phyloP scores from a whole-genome alignment of 2,888 invertebrate genomes.

The Macrophya alboannulata region DNA sequence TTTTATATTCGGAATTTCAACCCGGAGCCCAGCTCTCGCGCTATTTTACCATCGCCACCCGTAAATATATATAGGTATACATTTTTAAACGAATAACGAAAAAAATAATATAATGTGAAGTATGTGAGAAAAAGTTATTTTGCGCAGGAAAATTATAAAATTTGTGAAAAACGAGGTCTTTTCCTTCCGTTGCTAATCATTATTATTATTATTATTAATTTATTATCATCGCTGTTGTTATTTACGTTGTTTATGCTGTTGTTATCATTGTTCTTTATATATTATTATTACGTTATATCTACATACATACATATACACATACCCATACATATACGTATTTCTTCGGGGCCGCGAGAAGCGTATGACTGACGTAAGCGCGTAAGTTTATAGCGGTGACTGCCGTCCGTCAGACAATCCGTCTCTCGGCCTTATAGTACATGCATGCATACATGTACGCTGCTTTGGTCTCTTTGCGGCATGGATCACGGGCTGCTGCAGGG shows the following conservation, averaged over 20 bases:
- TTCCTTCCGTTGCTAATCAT: not conserved
- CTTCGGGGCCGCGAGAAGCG: constrained; percentile 60
- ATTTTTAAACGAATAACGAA: not conserved
- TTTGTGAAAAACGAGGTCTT: not conserved
- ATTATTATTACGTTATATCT: constrained; percentile 6
- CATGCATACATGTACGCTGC: not conserved
- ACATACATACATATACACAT: not conserved
- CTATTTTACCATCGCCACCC: too few species aligned
- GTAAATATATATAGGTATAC: too few species aligned
- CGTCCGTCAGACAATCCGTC: constrained; percentile 33
- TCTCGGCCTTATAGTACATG: not conserved
- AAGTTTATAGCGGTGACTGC: constrained; percentile 77
- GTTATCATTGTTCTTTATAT: not conserved
- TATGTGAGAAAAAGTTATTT: not conserved
- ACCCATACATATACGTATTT: constrained; percentile 36
- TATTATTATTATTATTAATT: not conserved
- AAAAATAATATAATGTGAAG: not conserved
- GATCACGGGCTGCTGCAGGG: not conserved
- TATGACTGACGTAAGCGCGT: constrained; percentile 74
- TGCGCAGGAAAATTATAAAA: not conserved
- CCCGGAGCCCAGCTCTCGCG: too few species aligned
- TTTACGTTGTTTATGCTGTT: not conserved
- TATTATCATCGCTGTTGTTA: not conserved
- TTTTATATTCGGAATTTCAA: too few species aligned
- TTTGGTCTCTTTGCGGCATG: constrained; percentile 11